Conservation (phyloP, 2,113 vertebrate genomes). For the Oreamnos americanus region DNA sequence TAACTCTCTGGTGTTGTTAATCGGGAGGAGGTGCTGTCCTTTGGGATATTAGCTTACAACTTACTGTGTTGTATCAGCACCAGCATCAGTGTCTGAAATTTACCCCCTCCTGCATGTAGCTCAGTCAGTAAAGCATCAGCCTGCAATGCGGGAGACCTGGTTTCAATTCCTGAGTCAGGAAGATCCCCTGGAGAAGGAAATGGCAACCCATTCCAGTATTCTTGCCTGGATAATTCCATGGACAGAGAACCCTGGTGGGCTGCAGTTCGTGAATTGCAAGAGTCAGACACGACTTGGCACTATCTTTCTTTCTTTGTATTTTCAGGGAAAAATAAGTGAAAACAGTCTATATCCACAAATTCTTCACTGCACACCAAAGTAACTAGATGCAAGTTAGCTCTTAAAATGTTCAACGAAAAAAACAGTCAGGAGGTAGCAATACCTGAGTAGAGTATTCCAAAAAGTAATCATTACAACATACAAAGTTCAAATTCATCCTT, state of each 20-base stretch:
- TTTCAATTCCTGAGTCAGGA: background rate
- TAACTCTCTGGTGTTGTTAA: background rate
- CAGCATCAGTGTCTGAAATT: background rate
- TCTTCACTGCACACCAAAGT: background rate
- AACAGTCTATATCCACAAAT: background rate
- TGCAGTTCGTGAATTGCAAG: background rate
- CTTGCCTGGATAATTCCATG: background rate
- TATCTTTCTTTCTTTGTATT: background rate
- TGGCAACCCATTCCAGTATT: background rate
- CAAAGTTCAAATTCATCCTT: background rate
- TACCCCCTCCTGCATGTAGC: background rate
- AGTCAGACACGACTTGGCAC: background rate
- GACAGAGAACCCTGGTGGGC: background rate
- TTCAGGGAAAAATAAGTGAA: background rate
- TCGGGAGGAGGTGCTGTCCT: background rate
- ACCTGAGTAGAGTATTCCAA: background rate
- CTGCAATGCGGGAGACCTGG: background rate
- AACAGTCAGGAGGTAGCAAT: background rate
- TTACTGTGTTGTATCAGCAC: background rate
- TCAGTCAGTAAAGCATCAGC: background rate
- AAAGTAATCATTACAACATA: background rate
- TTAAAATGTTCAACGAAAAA: background rate
- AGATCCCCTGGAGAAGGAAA: background rate
- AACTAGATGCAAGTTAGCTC: background rate
- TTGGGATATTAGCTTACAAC: background rate